phyloP scores from a whole-genome alignment of 2,888 invertebrate species.

The Caenorhabditis panamensis region DNA sequence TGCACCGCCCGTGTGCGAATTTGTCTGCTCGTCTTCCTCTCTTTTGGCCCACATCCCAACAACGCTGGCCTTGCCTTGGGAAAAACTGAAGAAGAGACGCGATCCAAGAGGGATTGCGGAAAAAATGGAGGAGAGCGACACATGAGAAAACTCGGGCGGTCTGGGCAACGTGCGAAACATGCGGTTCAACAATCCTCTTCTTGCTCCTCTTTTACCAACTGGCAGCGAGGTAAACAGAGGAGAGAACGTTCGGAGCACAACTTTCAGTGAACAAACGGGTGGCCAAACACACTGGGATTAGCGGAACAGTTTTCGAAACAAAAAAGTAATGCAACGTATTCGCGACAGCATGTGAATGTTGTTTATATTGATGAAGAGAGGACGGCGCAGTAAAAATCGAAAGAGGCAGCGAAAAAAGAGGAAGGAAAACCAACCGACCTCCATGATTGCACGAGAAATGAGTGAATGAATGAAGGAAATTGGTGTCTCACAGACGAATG shows the following conservation, averaged over 20 bases:
- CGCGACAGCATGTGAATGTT: background rate
- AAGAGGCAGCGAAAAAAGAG: background rate
- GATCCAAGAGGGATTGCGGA: slow-evolving; percentile 1
- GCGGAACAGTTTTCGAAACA: background rate
- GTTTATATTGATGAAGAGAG: background rate
- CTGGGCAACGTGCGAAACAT: slow-evolving; percentile 57
- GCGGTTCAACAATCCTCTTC: slow-evolving; percentile 33
- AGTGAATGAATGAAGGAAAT: slow-evolving; percentile 15
- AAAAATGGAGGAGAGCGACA: background rate
- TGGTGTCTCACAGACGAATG: too few relatives aligned
- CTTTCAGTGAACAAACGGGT: background rate
- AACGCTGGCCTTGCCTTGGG: background rate
- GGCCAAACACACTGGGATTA: background rate
- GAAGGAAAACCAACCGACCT: slow-evolving; percentile 12
- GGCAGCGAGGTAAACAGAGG: slow-evolving; percentile 44
- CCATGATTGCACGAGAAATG: background rate
- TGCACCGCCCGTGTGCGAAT: slow-evolving; percentile 52
- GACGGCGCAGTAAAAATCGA: background rate
- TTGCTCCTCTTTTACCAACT: slow-evolving; percentile 23
- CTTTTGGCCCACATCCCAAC: slow-evolving; percentile 9
- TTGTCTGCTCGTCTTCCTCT: slow-evolving; percentile 30
- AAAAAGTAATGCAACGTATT: background rate
- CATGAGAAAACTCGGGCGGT: slow-evolving; percentile 43
- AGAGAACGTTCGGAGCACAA: slow-evolving; percentile 26
- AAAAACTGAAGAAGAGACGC: slow-evolving; percentile 15